These are phyloP conservation scores for Dasypogon diadema DNA, from an alignment of 2,888 invertebrate species.

Conservation along the genomic window DNA sequence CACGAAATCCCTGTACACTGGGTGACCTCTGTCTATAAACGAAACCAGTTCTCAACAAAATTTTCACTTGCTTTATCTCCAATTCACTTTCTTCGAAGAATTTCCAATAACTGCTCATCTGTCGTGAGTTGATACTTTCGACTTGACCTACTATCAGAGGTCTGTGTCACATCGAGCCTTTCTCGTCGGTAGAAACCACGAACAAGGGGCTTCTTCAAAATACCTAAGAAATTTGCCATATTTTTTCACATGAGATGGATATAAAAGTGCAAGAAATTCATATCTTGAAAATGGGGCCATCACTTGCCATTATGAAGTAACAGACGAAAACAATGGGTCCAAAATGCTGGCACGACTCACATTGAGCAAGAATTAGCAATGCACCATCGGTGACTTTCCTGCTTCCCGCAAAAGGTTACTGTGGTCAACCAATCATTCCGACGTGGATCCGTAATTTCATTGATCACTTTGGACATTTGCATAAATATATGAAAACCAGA, in stretches of 20 bases:
- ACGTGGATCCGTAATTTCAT: neutral
- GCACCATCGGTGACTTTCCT: neutral
- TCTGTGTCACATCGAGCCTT: neutral
- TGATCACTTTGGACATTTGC: slow-evolving; percentile 1
- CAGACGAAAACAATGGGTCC: slow-evolving; percentile 21
- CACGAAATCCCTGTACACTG: slow-evolving; percentile 9
- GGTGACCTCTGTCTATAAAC: slow-evolving; percentile 12
- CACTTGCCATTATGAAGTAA: slow-evolving; percentile 29
- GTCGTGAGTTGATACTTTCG: slow-evolving; percentile 52
- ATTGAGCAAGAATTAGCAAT: neutral
- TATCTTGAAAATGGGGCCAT: slow-evolving; percentile 16
- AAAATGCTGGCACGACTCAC: neutral
- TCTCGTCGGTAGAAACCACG: neutral
- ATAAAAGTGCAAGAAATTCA: neutral
- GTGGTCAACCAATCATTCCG: slow-evolving; percentile 5
- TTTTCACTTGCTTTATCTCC: slow-evolving; percentile 47
- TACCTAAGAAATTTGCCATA: neutral
- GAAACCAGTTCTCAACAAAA: slow-evolving; percentile 39
- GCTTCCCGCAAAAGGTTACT: neutral
- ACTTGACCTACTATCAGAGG: slow-evolving; percentile 52
- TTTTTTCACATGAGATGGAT: neutral
- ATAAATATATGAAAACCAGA: slow-evolving; percentile 29
- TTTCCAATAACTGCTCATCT: slow-evolving; percentile 39
- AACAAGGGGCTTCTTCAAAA: neutral
- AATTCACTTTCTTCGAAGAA: slow-evolving; percentile 53